Base-by-base conservation (phyloP, 1,140 invertebrate genomes). In the Hylyphantes graminicola region DNA sequence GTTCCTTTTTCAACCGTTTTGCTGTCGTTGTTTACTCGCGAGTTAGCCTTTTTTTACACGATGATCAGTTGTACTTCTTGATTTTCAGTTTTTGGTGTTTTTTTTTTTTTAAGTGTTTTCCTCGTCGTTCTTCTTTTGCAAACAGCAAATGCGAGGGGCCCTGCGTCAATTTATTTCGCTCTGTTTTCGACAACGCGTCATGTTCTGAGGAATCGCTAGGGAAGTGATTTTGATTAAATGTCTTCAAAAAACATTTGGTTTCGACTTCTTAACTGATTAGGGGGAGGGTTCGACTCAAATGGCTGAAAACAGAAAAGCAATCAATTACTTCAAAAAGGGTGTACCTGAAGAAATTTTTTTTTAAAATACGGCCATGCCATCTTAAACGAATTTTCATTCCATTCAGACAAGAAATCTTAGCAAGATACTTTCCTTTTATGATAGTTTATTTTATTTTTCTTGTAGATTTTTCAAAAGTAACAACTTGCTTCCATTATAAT, bases 221-320 rank as follows among this genome's bases (percentile, higher is more conserved):
- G 35, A 35, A 35, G 35, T 70, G 67, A 35, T 78, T 78, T 65
- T 78, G 75, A 76, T 78, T 53, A 70, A 51, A 51, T 13, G 51
- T 13, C 21, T 65, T 78, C 67, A 51, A 78, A 48, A 75, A 67
- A n/a, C 61, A 78, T 67, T 78, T 78, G 75, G 61, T 12, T 21
- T 63, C n/a, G 75, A 67, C 12, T 35, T 50, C 35, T 76, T 76
- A 17, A 76, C 17, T 50, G 57, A 76, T 63, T 76, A 35, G 74
- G 50, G 13, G 74, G 74, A 57, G 74, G 55, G 10, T 11, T 76
- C 55, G 35, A 51, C 19, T 61, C 59, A 64, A 70, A n/a, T 15
- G 17, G 67, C 17, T 55, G 51, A 50, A 12, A 68, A 70, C 12
- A 15, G 51, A 50, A 50, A 70, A 19, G 19, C 55, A 74, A 76